These are phyloP conservation scores for Liposcelis brunnea DNA, from an alignment of 2,888 invertebrate species.

Conservation along the genomic window DNA sequence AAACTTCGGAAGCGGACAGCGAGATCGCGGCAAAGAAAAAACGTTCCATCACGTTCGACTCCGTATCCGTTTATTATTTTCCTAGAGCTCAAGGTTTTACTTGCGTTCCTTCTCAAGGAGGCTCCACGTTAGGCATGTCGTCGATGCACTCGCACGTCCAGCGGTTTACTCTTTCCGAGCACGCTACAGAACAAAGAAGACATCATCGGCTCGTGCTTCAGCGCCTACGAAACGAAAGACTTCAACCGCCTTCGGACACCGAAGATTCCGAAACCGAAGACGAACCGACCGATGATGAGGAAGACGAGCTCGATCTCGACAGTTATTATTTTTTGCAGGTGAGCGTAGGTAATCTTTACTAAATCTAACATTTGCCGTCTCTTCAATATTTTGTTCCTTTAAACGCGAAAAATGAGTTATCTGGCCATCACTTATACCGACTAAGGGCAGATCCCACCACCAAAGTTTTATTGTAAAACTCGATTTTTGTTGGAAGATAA, in stretches of 20 bases:
- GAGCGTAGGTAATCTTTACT: not conserved
- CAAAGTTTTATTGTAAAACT: no score
- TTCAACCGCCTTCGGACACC: constrained; percentile 1
- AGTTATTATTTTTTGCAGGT: constrained; percentile 64
- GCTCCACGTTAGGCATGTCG: constrained; percentile 82
- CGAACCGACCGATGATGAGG: constrained; percentile 61
- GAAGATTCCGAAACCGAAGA: constrained; percentile 76
- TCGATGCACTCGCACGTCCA: constrained; percentile 44
- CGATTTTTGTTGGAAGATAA: no score
- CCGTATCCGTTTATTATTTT: constrained; percentile 89
- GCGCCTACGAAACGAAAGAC: constrained; percentile 45
- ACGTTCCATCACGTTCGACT: constrained; percentile 72
- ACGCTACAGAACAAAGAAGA: constrained; percentile 73
- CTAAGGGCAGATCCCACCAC: no score
- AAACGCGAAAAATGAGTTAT: no score
- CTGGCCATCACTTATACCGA: no score
- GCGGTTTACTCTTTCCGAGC: constrained; percentile 70
- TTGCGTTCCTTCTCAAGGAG: constrained; percentile 76
- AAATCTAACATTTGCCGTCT: constrained; percentile 3
- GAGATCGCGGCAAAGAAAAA: constrained; percentile 37
- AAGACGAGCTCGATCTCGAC: constrained; percentile 73
- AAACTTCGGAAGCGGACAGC: constrained; percentile 26
- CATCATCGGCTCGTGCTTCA: constrained; percentile 67
- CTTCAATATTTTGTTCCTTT: no score
- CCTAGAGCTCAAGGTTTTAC: constrained; percentile 82